phyloP scores from a whole-genome alignment of 1,140 invertebrate species.

The Drosophila ironensis region DNA sequence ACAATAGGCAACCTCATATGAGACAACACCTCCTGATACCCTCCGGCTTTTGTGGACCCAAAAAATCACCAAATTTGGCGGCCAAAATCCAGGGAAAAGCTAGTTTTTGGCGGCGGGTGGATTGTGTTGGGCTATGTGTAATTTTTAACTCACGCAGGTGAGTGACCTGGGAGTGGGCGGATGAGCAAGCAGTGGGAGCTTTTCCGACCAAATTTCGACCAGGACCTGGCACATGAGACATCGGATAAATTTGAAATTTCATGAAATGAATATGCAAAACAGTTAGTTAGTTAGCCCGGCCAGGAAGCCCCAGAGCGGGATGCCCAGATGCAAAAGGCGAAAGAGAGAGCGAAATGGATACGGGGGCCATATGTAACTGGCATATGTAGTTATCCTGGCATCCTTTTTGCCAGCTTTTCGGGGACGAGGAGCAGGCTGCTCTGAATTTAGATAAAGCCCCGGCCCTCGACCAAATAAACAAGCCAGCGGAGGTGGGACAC shows the following conservation, averaged over 20 bases:
- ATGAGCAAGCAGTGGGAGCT: neutral
- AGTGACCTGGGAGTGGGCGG: constrained; percentile 19
- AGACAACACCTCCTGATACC: neutral
- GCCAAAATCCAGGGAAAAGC: constrained; percentile 3
- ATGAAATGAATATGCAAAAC: constrained; percentile 77
- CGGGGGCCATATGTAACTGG: constrained; percentile 36
- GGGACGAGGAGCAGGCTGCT: neutral
- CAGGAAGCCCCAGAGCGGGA: neutral
- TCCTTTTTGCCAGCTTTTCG: neutral
- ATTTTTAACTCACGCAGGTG: constrained; percentile 57
- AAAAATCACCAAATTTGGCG: constrained; percentile 21
- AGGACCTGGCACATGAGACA: constrained; percentile 44
- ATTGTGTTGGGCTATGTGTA: constrained; percentile 8
- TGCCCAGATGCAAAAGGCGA: constrained; percentile 7
- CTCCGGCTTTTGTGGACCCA: neutral
- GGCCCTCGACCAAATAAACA: constrained; percentile 20
- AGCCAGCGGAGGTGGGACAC: neutral
- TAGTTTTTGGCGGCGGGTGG: neutral
- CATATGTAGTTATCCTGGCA: constrained; percentile 30
- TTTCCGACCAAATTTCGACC: constrained; percentile 24
- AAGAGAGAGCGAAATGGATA: constrained; percentile 7
- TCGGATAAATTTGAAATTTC: constrained; percentile 76
- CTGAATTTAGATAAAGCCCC: neutral
- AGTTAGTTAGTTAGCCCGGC: constrained; percentile 41
- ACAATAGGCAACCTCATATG: too few relatives aligned